Conservation (phyloP, 2,888 invertebrate species). For the Tetanocera ferruginea region DNA sequence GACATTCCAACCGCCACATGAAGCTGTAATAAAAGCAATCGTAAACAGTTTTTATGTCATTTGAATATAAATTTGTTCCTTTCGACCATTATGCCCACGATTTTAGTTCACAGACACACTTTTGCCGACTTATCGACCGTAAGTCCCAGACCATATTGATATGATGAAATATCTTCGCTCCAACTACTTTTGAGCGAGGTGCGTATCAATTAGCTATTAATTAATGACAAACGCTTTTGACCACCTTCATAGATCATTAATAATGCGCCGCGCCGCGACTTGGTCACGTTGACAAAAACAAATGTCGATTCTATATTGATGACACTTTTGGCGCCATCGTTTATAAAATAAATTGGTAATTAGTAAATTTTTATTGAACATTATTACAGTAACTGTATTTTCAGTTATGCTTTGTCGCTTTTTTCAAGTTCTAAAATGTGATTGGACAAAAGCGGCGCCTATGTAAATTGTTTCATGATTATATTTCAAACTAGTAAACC, state of each 20-base stretch:
- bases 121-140: too few species aligned
- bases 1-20: neutral
- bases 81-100: too few species aligned
- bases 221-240: neutral
- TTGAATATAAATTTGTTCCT: too few species aligned
- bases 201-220: neutral
- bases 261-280: conserved; percentile 1
- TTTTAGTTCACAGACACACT: too few species aligned
- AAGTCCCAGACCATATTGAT: too few species aligned
- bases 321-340: conserved; percentile 3
- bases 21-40: neutral
- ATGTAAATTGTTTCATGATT: too few species aligned
- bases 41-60: neutral
- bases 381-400: neutral
- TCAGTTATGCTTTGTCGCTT: too few species aligned
- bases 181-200: too few species aligned
- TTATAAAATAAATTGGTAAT: neutral
- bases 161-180: too few species aligned
- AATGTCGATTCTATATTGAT: neutral
- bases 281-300: neutral
- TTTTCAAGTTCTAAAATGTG: too few species aligned
- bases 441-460: too few species aligned
- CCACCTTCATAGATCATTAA: neutral
- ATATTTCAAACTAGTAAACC: too few species aligned
- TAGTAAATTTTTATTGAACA: neutral